Percentiles rank a stretch among this genome's conserved stretches.
phyloP scores from a whole-genome alignment of 2,113 vertebrate genomes.

The Lanius collurio region DNA sequence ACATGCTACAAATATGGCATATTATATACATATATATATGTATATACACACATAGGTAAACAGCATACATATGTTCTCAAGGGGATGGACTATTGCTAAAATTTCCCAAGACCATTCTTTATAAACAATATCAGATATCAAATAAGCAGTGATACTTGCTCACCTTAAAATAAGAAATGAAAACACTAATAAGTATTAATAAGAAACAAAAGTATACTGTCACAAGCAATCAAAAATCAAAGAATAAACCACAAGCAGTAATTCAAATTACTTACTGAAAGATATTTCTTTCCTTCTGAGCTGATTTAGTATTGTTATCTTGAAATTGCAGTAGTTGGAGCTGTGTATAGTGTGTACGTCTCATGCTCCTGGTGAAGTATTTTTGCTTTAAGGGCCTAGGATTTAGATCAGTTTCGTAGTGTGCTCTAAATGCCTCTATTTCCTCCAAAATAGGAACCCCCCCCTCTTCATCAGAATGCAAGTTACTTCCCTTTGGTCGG shows the following conservation, averaged over 20 bases:
- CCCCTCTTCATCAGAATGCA: not conserved
- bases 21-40: no score
- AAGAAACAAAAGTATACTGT: not conserved
- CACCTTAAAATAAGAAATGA: not conserved
- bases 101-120: not conserved
- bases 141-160: not conserved
- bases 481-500: not conserved
- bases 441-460: not conserved
- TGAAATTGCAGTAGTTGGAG: not conserved
- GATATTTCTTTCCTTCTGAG: not conserved
- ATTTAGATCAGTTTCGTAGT: not conserved
- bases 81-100: not conserved
- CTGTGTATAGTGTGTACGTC: fast-evolving
- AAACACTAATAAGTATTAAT: not conserved
- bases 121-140: not conserved
- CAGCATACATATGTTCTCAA: not conserved
- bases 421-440: not conserved
- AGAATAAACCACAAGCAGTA: not conserved
- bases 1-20: no score
- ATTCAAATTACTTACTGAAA: not conserved
- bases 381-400: not conserved
- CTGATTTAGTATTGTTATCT: not conserved
- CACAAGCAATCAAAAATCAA: not conserved
- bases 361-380: not conserved
- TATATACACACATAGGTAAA: not conserved